These are phyloP conservation scores for Varanus komodoensis DNA, from an alignment of 2,113 vertebrate species.

Conservation along the genomic window DNA sequence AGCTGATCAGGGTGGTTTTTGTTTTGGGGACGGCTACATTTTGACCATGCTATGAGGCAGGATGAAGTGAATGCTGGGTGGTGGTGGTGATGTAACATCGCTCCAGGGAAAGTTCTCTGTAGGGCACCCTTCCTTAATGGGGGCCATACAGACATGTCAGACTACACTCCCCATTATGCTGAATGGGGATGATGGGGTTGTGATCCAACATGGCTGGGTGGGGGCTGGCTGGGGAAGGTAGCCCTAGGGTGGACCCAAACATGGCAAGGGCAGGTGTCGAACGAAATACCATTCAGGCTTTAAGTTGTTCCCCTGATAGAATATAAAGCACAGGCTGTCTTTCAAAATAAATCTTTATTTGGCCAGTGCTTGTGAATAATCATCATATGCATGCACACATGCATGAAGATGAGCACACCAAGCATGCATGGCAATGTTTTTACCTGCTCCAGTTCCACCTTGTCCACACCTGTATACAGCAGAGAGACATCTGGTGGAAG, in stretches of 20 bases:
- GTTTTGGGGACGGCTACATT: not conserved
- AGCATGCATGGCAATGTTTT: too few relatives aligned
- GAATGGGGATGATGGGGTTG: not conserved
- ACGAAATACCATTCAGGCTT: not conserved
- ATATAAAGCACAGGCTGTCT: not conserved
- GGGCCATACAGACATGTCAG: not conserved
- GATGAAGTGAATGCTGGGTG: not conserved
- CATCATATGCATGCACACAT: not conserved
- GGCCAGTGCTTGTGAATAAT: not conserved
- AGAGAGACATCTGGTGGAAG: conserved; percentile 24
- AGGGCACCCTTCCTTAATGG: not conserved
- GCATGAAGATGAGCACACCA: too few relatives aligned
- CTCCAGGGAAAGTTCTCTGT: not conserved
- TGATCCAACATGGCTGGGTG: not conserved
- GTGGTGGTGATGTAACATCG: not conserved
- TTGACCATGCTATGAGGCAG: not conserved
- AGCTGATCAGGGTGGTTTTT: not conserved
- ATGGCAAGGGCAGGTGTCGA: not conserved
- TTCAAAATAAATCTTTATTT: conserved; percentile 1
- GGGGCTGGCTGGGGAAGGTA: not conserved
- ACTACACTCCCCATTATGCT: not conserved
- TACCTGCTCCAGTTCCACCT: not conserved
- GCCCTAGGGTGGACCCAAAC: too few relatives aligned
- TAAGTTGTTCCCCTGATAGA: not conserved
- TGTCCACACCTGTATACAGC: not conserved